These are phyloP conservation scores for Idaea dimidiata DNA, from an alignment of 2,888 invertebrate species.

Conservation along the genomic window DNA sequence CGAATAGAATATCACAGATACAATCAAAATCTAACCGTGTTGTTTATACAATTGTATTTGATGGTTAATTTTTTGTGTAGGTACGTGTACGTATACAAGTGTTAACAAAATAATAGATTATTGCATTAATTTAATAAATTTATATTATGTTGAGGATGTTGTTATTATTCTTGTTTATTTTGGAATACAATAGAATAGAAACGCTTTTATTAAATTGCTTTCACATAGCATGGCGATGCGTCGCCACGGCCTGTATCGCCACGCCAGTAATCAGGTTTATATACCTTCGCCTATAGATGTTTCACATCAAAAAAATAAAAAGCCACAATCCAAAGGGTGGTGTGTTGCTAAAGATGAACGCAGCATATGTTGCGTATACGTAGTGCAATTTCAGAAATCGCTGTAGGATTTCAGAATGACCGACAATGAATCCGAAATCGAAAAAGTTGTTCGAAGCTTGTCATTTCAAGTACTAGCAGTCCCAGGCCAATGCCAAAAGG, in stretches of 20 bases:
- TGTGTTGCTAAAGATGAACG: no score
- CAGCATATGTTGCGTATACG: no score
- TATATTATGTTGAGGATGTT: constrained; percentile 13
- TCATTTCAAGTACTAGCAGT: constrained; percentile 60
- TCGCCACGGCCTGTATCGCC: no score
- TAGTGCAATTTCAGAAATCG: no score
- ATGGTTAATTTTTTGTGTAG: constrained; percentile 32
- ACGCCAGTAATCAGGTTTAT: no score
- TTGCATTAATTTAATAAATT: constrained; percentile 4
- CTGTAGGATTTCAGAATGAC: constrained; percentile 34
- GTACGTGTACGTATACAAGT: no score
- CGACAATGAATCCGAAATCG: constrained; percentile 40
- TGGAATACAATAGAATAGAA: no score
- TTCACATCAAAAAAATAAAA: no score
- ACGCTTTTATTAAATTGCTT: no score
- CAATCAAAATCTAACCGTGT: constrained; percentile 57
- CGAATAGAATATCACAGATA: constrained; percentile 21
- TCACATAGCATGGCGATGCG: no score
- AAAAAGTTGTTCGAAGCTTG: constrained; percentile 49
- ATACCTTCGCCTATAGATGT: no score
- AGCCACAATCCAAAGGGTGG: no score
- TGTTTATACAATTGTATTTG: constrained; percentile 65
- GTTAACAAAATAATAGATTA: constrained; percentile 10
- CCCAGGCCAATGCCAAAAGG: constrained; percentile 35
- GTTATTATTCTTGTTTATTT: constrained; percentile 2